phyloP scores from a whole-genome alignment of 2,888 invertebrate genomes.

The Cephus pygmeus region DNA sequence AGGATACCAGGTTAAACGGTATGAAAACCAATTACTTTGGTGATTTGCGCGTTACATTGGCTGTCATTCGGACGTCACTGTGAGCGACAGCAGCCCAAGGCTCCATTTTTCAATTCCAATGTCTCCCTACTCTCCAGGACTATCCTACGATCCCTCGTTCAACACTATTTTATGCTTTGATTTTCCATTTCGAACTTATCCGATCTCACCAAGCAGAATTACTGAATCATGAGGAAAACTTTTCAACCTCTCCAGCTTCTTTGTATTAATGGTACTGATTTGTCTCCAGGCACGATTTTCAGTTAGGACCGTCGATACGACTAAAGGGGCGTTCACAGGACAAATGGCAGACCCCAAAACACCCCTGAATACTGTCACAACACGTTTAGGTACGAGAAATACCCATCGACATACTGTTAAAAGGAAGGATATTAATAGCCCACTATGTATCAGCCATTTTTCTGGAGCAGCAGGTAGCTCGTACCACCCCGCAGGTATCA shows the following conservation, averaged over 20 bases:
- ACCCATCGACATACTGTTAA: conserved; percentile 38
- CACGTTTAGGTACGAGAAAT: conserved; percentile 45
- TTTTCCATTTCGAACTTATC: neutral
- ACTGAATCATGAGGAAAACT: neutral
- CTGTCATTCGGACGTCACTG: conserved; percentile 59
- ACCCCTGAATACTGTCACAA: conserved; percentile 61
- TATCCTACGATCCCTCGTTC: neutral
- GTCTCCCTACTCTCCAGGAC: conserved; percentile 37
- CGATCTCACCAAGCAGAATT: neutral
- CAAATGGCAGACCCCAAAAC: conserved; percentile 50
- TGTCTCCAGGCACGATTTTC: conserved; percentile 45
- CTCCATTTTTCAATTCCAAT: conserved; percentile 62
- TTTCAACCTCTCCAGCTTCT: neutral
- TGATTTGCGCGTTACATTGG: conserved; percentile 61
- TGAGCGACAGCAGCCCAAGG: conserved; percentile 60
- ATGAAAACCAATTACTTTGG: conserved; percentile 54
- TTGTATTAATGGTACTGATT: conserved; percentile 57
- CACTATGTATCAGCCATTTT: conserved; percentile 50
- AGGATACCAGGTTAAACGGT: conserved; percentile 34
- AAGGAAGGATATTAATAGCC: conserved; percentile 51
- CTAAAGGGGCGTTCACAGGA: conserved; percentile 29
- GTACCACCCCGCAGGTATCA: neutral
- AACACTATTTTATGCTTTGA: neutral
- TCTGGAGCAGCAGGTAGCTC: conserved; percentile 42
- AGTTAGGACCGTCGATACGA: conserved; percentile 12